Evolutionary conservation across 1,140 invertebrate species (phyloP), one percentile per base, ranked within the genome.

Genomic region (Whitmania pigra): DNA sequence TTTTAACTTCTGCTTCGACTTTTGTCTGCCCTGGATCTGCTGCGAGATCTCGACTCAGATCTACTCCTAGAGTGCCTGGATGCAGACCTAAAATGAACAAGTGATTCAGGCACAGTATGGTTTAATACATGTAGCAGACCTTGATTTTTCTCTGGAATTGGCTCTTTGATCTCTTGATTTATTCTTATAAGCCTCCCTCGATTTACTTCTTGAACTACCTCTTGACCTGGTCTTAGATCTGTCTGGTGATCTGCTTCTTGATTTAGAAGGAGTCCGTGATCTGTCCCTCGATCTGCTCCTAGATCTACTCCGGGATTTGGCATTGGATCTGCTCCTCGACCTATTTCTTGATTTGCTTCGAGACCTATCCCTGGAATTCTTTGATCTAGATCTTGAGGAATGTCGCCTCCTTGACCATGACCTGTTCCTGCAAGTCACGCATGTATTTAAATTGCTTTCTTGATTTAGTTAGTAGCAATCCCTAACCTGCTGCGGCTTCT

Each of bases 281-380:
- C 57, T 63, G 22, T 13, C 18, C 11, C 22, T 63, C 22, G 22
- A 25, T 20, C 57, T 63, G 11, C 22, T 25, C 57, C 57, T 22
- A 7, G 57, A 63, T n/a, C 29, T 63, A 13, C 57, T 63, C 57
- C 57, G 22, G 9, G 57, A 63, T n/a, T 20, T 22, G 22, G 9
- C 57, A 13, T n/a, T 63, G 18, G 57, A 63, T n/a, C 20, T 57
- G 5, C 54, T 57, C 25, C 54, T 57, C 20, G 54, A 57, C 20
- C 54, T 25, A 57, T 57, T 57, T 9, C 54, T 57, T 3, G 54
- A 57, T 25, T 63, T 31, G 29, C 29, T 31, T 63, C 57, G 3
- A 63, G 57, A 63, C 57, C 29, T 63, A 63, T 63, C 29, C 57
- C 57, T 63, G 22, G 29, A 63, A 63, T 63, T 63, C 18, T 20